Evolutionary conservation across 2,888 invertebrate species (phyloP).

Genomic region (Tholera decimalis): DNA sequence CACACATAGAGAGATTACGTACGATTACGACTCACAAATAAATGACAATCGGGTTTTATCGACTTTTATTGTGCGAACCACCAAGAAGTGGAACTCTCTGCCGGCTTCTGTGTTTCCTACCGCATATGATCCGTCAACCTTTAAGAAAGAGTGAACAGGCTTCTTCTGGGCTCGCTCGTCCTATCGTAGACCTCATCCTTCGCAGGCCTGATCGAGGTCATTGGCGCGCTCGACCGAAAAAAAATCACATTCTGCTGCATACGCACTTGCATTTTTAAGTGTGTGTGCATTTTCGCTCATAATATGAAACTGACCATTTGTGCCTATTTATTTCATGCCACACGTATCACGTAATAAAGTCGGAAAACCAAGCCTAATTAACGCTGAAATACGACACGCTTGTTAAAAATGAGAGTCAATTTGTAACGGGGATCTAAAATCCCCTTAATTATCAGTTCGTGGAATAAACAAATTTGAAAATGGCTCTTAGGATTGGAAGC

Average conservation of each 20-base stretch:
- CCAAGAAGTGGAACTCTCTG: no score
- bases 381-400: conserved; percentile 71
- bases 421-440: conserved; percentile 55
- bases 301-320: conserved; percentile 12
- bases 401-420: conserved; percentile 67
- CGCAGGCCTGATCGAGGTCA: no score
- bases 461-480: conserved; percentile 58
- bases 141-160: no score
- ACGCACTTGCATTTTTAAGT: not conserved
- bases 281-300: not conserved
- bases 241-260: not conserved
- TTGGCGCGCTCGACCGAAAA: no score
- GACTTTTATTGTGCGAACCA: no score
- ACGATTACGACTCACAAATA: not conserved
- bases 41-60: not conserved
- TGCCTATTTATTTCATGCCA: not conserved
- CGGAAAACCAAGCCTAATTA: conserved; percentile 76
- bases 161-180: no score
- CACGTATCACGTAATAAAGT: conserved; percentile 68
- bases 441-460: conserved; percentile 59
- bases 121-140: no score
- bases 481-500: conserved; percentile 29
- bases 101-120: no score
- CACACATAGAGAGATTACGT: not conserved
- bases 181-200: no score